A percentile compares a stretch with the other conserved stretches of the same genome.
Evolutionary conservation across 2,113 vertebrate species (phyloP).

Genomic region (Cavia porcellus): DNA sequence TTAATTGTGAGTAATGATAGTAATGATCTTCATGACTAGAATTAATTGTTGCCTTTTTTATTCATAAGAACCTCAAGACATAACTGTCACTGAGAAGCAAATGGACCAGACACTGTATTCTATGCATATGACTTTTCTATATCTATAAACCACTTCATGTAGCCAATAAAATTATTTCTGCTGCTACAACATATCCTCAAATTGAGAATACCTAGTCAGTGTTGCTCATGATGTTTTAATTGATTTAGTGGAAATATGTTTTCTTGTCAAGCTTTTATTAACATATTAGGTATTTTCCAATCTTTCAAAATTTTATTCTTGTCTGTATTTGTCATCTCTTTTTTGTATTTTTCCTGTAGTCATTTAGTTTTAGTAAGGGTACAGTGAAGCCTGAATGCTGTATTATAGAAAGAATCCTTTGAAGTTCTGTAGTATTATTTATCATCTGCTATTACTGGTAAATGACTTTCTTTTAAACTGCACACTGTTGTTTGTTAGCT

Average conservation of each 20-base stretch:
- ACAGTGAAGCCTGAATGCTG: neutral
- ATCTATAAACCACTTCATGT: slow-evolving; percentile 6
- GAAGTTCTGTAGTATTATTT: slow-evolving; percentile 40
- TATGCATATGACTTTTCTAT: slow-evolving; percentile 49
- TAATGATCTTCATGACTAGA: slow-evolving; percentile 14
- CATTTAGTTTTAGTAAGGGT: slow-evolving; percentile 7
- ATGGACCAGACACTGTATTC: neutral
- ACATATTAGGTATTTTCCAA: slow-evolving; percentile 42
- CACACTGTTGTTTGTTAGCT: slow-evolving; percentile 48
- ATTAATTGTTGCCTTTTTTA: slow-evolving; percentile 57
- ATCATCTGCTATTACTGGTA: slow-evolving; percentile 33
- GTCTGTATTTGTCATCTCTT: neutral
- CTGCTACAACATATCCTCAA: neutral
- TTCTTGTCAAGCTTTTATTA: neutral
- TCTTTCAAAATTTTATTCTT: slow-evolving; percentile 23
- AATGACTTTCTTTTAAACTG: slow-evolving; percentile 62
- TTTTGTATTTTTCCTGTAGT: neutral
- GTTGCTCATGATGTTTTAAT: neutral
- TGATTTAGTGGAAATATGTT: neutral
- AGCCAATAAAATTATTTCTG: slow-evolving; percentile 5
- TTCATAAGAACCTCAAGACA: slow-evolving; percentile 27
- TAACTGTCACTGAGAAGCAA: slow-evolving; percentile 32
- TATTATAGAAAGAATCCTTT: slow-evolving; percentile 2
- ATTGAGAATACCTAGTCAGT: slow-evolving; percentile 45
- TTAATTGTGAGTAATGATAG: slow-evolving; percentile 56